Conservation (phyloP, 2,113 vertebrate genomes). For the Cariama cristata region DNA sequence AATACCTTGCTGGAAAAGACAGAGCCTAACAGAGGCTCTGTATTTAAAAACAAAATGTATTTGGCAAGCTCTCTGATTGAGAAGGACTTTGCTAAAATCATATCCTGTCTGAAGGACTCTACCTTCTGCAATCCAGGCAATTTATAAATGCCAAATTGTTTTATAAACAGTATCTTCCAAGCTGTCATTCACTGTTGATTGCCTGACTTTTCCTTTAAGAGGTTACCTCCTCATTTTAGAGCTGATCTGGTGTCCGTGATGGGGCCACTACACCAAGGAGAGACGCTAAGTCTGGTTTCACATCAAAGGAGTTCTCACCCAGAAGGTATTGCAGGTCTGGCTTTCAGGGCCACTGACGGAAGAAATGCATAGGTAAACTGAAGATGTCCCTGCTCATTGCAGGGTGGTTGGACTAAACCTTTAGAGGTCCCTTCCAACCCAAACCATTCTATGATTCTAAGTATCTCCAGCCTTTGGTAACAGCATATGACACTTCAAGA, state of each 20-base stretch:
- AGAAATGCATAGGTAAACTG: neutral
- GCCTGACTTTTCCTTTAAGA: neutral
- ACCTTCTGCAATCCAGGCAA: neutral
- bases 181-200: neutral
- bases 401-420: neutral
- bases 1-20: neutral
- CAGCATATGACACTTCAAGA: neutral
- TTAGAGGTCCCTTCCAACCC: neutral
- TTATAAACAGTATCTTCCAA: neutral
- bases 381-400: neutral
- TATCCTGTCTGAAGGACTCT: neutral
- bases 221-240: neutral
- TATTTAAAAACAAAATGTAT: neutral
- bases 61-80: neutral
- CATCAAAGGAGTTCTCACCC: neutral
- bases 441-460: neutral
- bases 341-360: neutral
- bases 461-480: neutral
- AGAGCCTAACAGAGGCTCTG: neutral
- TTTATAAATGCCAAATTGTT: neutral
- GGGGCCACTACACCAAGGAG: neutral
- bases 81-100: neutral
- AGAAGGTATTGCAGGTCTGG: neutral
- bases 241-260: neutral
- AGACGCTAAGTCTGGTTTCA: neutral